Conservation (phyloP, 2,113 vertebrate species). For the Crypturellus undulatus region DNA sequence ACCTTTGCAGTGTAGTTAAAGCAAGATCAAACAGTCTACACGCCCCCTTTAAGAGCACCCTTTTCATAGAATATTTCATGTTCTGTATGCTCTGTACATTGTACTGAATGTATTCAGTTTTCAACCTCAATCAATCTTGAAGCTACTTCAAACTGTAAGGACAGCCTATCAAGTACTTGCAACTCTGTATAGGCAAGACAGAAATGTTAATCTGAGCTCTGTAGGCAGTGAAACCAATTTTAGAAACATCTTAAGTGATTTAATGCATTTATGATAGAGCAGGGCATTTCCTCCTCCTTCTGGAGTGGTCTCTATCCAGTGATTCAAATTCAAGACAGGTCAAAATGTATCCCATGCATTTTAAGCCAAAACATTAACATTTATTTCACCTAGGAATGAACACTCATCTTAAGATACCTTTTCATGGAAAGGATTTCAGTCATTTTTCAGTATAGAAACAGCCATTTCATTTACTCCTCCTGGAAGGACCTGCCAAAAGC, state of each 20-base stretch:
- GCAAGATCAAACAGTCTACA: neutral
- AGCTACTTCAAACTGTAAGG: neutral
- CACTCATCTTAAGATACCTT: neutral
- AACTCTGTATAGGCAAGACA: neutral
- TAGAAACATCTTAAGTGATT: neutral
- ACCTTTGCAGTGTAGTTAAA: neutral
- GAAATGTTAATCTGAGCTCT: neutral
- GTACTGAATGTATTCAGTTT: neutral
- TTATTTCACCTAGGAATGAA: neutral
- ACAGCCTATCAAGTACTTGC: neutral
- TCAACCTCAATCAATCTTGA: neutral
- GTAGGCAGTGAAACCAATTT: neutral
- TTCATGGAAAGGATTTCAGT: neutral
- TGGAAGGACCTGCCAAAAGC: neutral
- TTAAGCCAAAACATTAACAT: neutral
- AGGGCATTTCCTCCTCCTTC: neutral
- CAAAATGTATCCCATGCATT: neutral
- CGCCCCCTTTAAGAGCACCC: neutral
- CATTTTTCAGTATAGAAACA: neutral
- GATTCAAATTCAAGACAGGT: neutral
- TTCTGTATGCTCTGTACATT: neutral
- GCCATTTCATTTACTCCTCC: neutral
- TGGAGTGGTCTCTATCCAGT: neutral
- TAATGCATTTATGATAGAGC: neutral
- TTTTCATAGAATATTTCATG: neutral